phyloP scores from a whole-genome alignment of 2,113 vertebrate species.

The Sander lucioperca region DNA sequence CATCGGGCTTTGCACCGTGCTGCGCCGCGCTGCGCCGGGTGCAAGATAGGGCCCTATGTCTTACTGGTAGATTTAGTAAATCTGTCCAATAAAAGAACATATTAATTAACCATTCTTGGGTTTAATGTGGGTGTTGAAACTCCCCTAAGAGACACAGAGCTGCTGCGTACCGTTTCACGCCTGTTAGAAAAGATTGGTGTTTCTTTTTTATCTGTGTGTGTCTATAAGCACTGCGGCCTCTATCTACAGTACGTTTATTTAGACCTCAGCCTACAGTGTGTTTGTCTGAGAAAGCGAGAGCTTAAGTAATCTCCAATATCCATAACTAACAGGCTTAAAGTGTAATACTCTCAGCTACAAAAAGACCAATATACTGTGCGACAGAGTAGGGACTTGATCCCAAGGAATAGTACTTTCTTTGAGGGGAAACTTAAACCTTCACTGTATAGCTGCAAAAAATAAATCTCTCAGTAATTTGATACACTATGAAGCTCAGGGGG shows the following conservation, averaged over 20 bases:
- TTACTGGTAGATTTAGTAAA: constrained; percentile 27
- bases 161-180: constrained; percentile 25
- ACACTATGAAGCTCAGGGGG: constrained; percentile 40
- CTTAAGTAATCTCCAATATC: constrained; percentile 59
- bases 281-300: constrained; percentile 33
- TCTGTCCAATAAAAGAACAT: constrained; percentile 29
- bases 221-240: constrained; percentile 24
- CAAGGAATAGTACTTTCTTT: constrained; percentile 55
- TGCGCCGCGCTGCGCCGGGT: no score
- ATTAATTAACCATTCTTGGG: constrained; percentile 51
- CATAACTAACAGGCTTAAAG: constrained; percentile 70
- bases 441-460: constrained; percentile 54
- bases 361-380: constrained; percentile 49
- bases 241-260: constrained; percentile 22
- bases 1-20: no score
- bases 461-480: constrained; percentile 60
- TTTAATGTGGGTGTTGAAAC: constrained; percentile 49
- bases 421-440: constrained; percentile 55
- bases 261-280: constrained; percentile 20
- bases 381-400: constrained; percentile 48
- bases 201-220: constrained; percentile 23
- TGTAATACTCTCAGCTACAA: constrained; percentile 66
- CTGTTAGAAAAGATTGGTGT: constrained; percentile 33
- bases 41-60: neutral
- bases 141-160: constrained; percentile 20